Percentiles rank a stretch among this genome's conserved stretches.
Conservation (phyloP, 2,888 invertebrate species). For the Ennomos fuscantarius region DNA sequence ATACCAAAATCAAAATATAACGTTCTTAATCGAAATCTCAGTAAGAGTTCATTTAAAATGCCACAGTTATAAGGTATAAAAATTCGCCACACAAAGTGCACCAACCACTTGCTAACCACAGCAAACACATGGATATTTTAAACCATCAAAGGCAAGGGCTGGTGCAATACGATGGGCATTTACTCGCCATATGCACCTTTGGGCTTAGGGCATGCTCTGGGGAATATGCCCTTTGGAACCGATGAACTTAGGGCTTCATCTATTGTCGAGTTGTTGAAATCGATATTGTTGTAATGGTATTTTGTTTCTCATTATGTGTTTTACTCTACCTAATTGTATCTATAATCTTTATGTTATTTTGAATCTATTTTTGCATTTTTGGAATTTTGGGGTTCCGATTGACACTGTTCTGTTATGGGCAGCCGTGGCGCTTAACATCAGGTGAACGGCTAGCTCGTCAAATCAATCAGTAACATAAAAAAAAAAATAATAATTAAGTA, state of each 20-base stretch:
- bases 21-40: neutral
- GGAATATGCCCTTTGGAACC: constrained; percentile 69
- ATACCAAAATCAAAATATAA: too few relatives aligned
- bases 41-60: neutral
- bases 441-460: too few relatives aligned
- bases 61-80: constrained; percentile 12
- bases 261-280: constrained; percentile 41
- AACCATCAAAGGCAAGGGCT: constrained; percentile 48
- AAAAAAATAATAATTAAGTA: too few relatives aligned
- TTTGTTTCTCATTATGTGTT: constrained; percentile 19
- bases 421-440: too few relatives aligned
- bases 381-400: too few relatives aligned
- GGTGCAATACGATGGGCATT: constrained; percentile 78
- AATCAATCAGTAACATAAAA: too few relatives aligned
- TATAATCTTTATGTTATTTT: too few relatives aligned
- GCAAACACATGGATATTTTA: constrained; percentile 53
- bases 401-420: too few relatives aligned
- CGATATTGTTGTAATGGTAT: constrained; percentile 35
- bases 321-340: too few relatives aligned
- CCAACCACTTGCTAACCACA: constrained; percentile 43
- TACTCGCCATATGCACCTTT: constrained; percentile 82
- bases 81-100: constrained; percentile 18
- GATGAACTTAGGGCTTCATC: constrained; percentile 51
- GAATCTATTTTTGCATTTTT: too few relatives aligned
- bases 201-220: constrained; percentile 64